Percentiles rank a stretch among this genome's conserved stretches.
Conservation (phyloP, 1,140 invertebrate species). For the Caerostris darwini region DNA sequence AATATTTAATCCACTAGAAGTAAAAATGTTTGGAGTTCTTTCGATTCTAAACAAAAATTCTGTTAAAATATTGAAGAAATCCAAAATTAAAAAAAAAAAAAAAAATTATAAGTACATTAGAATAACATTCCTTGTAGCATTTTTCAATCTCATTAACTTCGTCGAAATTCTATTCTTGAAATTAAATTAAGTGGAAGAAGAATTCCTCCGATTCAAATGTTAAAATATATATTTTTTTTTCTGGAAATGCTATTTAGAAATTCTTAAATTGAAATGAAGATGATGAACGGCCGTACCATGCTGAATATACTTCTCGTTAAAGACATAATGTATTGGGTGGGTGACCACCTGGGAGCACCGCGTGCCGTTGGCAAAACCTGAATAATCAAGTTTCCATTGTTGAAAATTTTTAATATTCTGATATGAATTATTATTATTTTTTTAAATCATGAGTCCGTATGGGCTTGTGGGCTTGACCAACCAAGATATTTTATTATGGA, state of each 20-base stretch:
- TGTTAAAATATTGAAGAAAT: not conserved
- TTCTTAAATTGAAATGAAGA: not conserved
- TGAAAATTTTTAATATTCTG: not conserved
- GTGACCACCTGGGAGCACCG: too few species aligned
- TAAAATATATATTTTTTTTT: not conserved
- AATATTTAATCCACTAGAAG: too few species aligned
- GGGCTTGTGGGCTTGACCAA: too few species aligned
- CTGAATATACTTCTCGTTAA: too few species aligned
- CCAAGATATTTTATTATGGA: too few species aligned
- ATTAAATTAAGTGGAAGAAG: not conserved
- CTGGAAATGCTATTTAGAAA: not conserved
- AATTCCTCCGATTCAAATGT: not conserved
- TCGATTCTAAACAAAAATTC: not conserved
- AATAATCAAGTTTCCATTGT: constrained; percentile 19
- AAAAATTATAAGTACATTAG: not conserved
- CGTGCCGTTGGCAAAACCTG: too few species aligned
- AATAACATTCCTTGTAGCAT: not conserved
- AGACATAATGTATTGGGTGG: not conserved
- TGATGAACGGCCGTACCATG: too few species aligned
- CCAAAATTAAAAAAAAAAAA: not conserved
- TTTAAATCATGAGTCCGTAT: too few species aligned
- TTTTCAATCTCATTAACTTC: constrained; percentile 23
- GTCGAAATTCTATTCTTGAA: not conserved
- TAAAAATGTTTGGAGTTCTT: too few species aligned
- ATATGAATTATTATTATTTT: not conserved